Conservation (phyloP, 2,797 vertebrate genomes). For the Acanthornis magna region DNA sequence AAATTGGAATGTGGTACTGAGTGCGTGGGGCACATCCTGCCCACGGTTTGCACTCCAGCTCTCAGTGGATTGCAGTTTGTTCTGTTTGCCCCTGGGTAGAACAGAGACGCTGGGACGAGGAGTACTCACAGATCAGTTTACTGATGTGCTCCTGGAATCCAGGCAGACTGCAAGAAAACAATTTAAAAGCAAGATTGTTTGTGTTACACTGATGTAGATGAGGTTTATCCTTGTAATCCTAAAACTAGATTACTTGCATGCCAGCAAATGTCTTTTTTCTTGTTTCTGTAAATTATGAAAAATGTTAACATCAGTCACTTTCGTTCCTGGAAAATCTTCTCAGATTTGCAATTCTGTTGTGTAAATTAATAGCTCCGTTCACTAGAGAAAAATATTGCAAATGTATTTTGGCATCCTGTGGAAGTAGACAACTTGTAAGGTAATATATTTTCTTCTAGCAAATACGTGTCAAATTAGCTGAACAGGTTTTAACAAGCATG, state of each 20-base stretch:
- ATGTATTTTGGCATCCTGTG: conserved; percentile 26
- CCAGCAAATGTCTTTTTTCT: background rate
- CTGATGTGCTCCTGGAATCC: background rate
- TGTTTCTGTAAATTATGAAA: background rate
- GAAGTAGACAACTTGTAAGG: conserved; percentile 44
- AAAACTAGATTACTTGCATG: background rate
- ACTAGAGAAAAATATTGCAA: conserved; percentile 26
- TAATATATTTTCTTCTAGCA: conserved; percentile 30
- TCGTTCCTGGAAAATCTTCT: background rate
- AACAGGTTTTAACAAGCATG: conserved; percentile 41
- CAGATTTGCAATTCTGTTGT: conserved; percentile 13
- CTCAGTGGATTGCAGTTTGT: background rate
- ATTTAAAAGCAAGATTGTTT: background rate
- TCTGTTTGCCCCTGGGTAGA: background rate
- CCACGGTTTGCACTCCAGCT: background rate
- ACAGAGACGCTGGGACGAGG: background rate
- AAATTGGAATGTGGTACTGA: background rate
- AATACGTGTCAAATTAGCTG: conserved; percentile 46
- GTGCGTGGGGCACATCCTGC: background rate
- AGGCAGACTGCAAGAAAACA: background rate
- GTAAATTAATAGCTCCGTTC: conserved; percentile 48
- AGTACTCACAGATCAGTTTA: background rate
- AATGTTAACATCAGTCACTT: conserved; percentile 17
- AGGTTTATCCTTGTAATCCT: conserved; percentile 10
- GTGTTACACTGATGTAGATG: background rate